phyloP scores from a whole-genome alignment of 2,113 vertebrate genomes.

The Mellivora capensis region DNA sequence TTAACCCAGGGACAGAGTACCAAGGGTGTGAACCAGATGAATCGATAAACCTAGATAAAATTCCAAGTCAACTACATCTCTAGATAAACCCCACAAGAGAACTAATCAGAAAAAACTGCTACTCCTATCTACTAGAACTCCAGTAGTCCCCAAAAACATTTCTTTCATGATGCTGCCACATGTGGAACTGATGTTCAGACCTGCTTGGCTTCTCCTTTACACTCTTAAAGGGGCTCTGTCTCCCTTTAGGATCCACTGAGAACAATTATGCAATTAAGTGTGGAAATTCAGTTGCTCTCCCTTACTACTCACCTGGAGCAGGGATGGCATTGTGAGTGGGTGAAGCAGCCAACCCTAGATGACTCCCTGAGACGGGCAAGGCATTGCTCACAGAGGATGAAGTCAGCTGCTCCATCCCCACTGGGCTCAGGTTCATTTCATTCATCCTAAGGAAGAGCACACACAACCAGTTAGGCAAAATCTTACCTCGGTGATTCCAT shows the following conservation, averaged over 20 bases:
- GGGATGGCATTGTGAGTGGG: conserved; percentile 94
- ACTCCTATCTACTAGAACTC: not conserved
- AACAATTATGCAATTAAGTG: not conserved
- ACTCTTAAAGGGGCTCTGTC: not conserved
- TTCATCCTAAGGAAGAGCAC: conserved; percentile 90
- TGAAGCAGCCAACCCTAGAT: conserved; percentile 93
- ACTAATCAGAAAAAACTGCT: not conserved
- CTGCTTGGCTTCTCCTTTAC: not conserved
- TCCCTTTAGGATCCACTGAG: not conserved
- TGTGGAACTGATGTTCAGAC: not conserved
- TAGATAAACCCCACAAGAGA: not conserved
- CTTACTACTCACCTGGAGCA: conserved; percentile 86
- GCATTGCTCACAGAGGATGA: conserved; percentile 92
- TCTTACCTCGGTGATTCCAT: not conserved
- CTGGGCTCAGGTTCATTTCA: conserved; percentile 96
- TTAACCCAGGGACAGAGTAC: not conserved
- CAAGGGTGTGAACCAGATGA: not conserved
- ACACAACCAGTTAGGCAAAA: not conserved
- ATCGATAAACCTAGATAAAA: not conserved
- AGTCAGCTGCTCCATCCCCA: conserved; percentile 98
- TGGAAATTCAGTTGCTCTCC: not conserved
- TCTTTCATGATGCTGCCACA: not conserved
- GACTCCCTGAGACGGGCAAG: conserved; percentile 85
- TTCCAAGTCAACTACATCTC: not conserved
- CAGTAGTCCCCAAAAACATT: not conserved